Evolutionary conservation across 2,888 invertebrate species (phyloP), one percentile per base, ranked within the genome.

Genomic region (Drosophila infuscata): DNA sequence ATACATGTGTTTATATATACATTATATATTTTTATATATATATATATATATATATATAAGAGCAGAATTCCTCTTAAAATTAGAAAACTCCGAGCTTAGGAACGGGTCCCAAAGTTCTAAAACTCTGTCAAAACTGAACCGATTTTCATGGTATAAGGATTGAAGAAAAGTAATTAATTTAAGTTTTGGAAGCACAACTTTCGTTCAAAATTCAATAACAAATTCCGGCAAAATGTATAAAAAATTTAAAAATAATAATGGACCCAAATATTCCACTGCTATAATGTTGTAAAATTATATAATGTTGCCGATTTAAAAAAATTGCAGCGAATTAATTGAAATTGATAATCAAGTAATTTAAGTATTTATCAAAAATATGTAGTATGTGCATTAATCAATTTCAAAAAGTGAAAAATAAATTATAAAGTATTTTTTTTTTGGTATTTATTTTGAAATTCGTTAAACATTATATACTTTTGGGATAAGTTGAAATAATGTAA

Each of bases 401-500:
- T n/a, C n/a, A n/a, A 11, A 41, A 3, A 41, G n/a, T 5, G n/a
- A n/a, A 3, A 1, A 46, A 12, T 1, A 12, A 2, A 20, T 6
- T 12, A 11, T 12, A 0, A 46, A 12, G 20, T 46, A 20, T 43
- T 20, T n/a, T 25, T n/a, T 25, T 1, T 46, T 46, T 46, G 20
- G 0, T 32, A 17, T n/a, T 58, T 25, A 41, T 51, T 6, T 35
- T 17, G 12, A 35, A 15, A 43, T 25, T 4, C 15, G 1, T 25
- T 15, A 12, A 46, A 7, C 1, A 7, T 36, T 0, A 11, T 33
- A 53, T 66, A 66, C 53, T 68, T 51, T 56, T 54, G 20, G 51
- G 64, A 12, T 12, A 7, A 9, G 12, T 0, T 2, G n/a, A 17
- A 57, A 35, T 17, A 12, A 30, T 5, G 38, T 11, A 9, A 36